Conservation (phyloP, 2,113 vertebrate species). For the Brachypodius melanocephalos region DNA sequence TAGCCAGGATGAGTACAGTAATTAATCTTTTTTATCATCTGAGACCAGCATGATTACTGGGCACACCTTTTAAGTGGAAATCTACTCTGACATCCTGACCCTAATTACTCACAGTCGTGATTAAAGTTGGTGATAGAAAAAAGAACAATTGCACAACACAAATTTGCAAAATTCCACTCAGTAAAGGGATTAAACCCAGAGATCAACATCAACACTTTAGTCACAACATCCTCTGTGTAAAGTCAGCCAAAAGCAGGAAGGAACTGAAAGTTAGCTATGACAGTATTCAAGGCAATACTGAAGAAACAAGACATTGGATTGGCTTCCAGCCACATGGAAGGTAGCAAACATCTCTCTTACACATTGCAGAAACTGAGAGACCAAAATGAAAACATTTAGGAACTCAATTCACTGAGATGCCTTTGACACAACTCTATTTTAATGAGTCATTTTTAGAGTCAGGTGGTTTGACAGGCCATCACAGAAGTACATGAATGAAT, state of each 20-base stretch:
- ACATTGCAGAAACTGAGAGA: not conserved
- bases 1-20: not conserved
- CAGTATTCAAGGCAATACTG: not conserved
- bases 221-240: not conserved
- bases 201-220: not conserved
- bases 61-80: not conserved
- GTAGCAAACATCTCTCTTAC: not conserved
- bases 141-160: not conserved
- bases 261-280: not conserved
- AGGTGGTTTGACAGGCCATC: not conserved
- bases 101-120: not conserved
- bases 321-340: not conserved
- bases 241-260: not conserved
- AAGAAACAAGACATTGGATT: not conserved
- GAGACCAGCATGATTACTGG: not conserved
- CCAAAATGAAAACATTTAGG: not conserved
- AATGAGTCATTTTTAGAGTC: not conserved
- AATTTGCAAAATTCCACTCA: not conserved
- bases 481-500: not conserved
- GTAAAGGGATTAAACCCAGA: not conserved
- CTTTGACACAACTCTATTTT: not conserved
- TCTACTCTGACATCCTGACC: not conserved
- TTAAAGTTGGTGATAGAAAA: not conserved
- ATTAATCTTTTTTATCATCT: slow-evolving; percentile 20
- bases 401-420: not conserved